Evolutionary conservation across 2,888 invertebrate genomes (phyloP).

Genomic region (Agriopis leucophaearia): DNA sequence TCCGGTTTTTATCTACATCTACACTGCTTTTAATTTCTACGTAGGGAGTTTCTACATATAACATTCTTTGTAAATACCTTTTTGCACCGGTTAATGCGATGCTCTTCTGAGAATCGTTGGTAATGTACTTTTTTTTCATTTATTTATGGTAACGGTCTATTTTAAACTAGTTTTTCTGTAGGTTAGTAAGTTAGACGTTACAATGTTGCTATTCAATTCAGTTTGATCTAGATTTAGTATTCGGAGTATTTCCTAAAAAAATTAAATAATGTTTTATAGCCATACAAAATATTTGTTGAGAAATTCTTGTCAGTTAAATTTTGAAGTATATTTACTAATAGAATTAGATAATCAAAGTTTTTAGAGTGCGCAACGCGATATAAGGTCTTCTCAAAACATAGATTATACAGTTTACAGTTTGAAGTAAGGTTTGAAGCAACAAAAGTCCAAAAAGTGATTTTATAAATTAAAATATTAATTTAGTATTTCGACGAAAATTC

Average conservation of each 20-base stretch:
- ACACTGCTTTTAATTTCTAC: constrained; percentile 49
- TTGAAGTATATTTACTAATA: too few species aligned
- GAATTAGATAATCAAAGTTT: too few species aligned
- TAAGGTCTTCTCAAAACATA: too few species aligned
- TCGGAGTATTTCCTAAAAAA: constrained; percentile 12
- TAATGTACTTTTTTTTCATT: constrained; percentile 27
- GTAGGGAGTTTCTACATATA: constrained; percentile 45
- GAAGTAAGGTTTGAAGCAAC: too few species aligned
- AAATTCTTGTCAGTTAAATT: neutral
- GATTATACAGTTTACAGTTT: too few species aligned
- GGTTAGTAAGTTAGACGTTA: constrained; percentile 32
- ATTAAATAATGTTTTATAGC: constrained; percentile 6
- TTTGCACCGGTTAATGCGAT: constrained; percentile 36
- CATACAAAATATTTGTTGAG: neutral
- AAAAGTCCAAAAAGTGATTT: too few species aligned
- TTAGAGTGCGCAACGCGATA: too few species aligned
- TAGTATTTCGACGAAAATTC: neutral
- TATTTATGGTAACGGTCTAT: constrained; percentile 26
- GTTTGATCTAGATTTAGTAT: constrained; percentile 7
- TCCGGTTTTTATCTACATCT: constrained; percentile 66
- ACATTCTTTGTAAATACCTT: constrained; percentile 29
- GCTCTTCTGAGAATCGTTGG: constrained; percentile 37
- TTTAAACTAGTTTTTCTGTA: constrained; percentile 31
- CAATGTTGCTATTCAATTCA: constrained; percentile 16
- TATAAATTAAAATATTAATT: too few species aligned